These are phyloP conservation scores for Delia radicum DNA, from an alignment of 1,140 invertebrate species.

Conservation along the genomic window DNA sequence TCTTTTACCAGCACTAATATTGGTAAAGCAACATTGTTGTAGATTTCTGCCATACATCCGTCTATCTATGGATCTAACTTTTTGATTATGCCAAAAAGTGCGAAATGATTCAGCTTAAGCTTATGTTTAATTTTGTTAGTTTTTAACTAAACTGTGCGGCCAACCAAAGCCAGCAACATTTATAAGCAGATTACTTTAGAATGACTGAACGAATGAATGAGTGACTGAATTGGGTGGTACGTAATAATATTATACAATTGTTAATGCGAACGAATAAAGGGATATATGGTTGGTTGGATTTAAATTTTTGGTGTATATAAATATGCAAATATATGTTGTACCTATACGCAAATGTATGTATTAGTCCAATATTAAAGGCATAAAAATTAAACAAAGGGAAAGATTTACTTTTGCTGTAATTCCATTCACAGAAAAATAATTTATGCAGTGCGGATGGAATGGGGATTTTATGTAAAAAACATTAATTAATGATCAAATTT, in stretches of 20 bases:
- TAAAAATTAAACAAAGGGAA: not conserved
- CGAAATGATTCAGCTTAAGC: constrained; percentile 1
- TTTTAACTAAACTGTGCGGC: constrained; percentile 3
- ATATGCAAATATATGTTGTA: not conserved
- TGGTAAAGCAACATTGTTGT: not conserved
- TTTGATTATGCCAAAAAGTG: not conserved
- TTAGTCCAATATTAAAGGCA: not conserved
- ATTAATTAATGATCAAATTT: not conserved
- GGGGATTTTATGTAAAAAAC: not conserved
- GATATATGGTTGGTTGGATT: not conserved
- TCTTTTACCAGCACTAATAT: too few species aligned
- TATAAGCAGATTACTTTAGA: not conserved
- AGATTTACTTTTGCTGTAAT: not conserved
- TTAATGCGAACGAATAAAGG: not conserved
- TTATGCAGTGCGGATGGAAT: not conserved
- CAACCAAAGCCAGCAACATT: constrained; percentile 1
- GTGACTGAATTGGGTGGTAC: too few species aligned
- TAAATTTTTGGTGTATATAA: not conserved
- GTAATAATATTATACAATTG: not conserved
- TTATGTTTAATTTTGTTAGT: not conserved
- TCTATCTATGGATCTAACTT: not conserved
- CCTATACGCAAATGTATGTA: not conserved
- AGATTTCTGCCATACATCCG: not conserved
- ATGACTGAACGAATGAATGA: not conserved
- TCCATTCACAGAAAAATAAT: not conserved